Conservation (phyloP, 2,797 vertebrate species). For the Typhlichthys eigenmanni region DNA sequence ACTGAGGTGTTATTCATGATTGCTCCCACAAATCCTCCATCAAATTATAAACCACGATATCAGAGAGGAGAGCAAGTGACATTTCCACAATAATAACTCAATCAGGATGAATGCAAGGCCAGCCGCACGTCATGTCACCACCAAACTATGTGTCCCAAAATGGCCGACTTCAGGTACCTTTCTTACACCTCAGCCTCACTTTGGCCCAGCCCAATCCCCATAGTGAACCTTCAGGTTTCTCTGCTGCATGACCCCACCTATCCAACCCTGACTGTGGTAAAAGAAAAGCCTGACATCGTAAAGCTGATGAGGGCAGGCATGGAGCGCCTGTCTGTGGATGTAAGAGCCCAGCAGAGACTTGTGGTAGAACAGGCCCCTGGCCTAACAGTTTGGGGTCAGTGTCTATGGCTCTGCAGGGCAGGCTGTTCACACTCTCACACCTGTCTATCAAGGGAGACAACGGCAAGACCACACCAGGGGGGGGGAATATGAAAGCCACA, state of each 20-base stretch:
- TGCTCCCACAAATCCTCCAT: slow-evolving; percentile 57
- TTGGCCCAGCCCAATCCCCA: slow-evolving; percentile 13
- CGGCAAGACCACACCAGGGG: slow-evolving; percentile 61
- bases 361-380: slow-evolving; percentile 54
- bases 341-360: slow-evolving; percentile 40
- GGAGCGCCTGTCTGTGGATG: slow-evolving; percentile 47
- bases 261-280: slow-evolving; percentile 59
- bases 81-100: slow-evolving; percentile 23
- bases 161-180: slow-evolving; percentile 47
- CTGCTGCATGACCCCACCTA: slow-evolving; percentile 21
- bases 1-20: slow-evolving; percentile 43
- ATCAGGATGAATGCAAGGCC: slow-evolving; percentile 4
- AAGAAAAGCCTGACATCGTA: slow-evolving; percentile 62
- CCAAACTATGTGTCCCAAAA: slow-evolving; percentile 39
- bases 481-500: slow-evolving; percentile 4
- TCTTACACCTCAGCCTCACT: slow-evolving; percentile 30
- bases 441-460: too few species aligned
- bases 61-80: slow-evolving; percentile 31
- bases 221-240: slow-evolving; percentile 24
- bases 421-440: slow-evolving; percentile 84
- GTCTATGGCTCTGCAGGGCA: slow-evolving; percentile 79
- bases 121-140: slow-evolving; percentile 27
- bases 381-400: slow-evolving; percentile 88
- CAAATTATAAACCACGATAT: slow-evolving; percentile 46
- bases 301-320: slow-evolving; percentile 68